Base-by-base conservation (phyloP, 1,140 invertebrate genomes). In the Drosophila repleta region DNA sequence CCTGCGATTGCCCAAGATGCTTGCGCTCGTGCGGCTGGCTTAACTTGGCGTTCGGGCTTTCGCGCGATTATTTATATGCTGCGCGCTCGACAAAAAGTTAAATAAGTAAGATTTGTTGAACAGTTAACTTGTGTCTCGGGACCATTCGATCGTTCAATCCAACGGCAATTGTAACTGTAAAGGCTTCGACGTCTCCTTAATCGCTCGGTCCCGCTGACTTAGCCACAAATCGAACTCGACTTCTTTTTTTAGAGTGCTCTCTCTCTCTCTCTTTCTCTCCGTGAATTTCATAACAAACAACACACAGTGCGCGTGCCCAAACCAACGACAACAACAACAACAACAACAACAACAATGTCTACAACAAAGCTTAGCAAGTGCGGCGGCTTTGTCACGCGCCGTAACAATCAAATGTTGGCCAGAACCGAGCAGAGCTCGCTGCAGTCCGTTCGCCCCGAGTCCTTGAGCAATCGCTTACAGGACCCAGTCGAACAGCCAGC, bases 91-190 rank as follows among this genome's bases (percentile, higher is more conserved):
- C 41, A 39, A 55, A 74, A 63, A 45, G 29, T 75, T 71, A 74
- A 74, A 75, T 53, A 61, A 46, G 60, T 61, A 58, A 77, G 48
- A 77, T 72, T 75, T 77, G 66, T 75, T 45, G 72, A 65, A 63
- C 55, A 46, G 75, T 75, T 60, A 70, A 77, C 65, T 77, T 70
- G 69, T 72, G 60, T 21, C 39, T 10, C 3, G 32, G 39, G 39
- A 4, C 5, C 15, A 26, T 13, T 21, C 24, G 39, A 4, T 10
- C 15, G 49, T 13, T 21, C 24, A 17, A 18, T 20, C 10, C 17
- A 39, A 39, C 32, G 20, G 18, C 11, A 39, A 39, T 4, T 29
- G 15, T 53, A 53, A 37, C 51, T 21, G 17, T 21, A 20, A 53
- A 39, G 21, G 29, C 11, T 13, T 3, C 11, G 11, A 35, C 32